Percentiles rank a stretch among this genome's conserved stretches.
Evolutionary conservation across 2,797 vertebrate genomes (phyloP).

Genomic region (Botia almorhae): DNA sequence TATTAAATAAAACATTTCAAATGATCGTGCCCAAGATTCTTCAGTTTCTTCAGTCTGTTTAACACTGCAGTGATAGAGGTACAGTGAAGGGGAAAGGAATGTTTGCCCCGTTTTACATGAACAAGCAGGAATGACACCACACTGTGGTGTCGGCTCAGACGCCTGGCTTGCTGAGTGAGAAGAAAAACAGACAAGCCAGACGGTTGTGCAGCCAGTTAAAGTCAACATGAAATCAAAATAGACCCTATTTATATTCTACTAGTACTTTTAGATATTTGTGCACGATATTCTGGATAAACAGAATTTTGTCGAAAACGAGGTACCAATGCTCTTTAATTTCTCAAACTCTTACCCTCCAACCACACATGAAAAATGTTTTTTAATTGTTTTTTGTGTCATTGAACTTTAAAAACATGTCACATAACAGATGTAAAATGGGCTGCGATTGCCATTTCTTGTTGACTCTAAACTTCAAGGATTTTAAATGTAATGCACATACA

Average conservation of each 20-base stretch:
- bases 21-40: background rate
- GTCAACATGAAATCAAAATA: background rate
- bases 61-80: conserved; percentile 11
- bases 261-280: background rate
- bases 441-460: too few relatives aligned
- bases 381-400: background rate
- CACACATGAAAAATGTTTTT: too few relatives aligned
- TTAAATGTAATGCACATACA: too few relatives aligned
- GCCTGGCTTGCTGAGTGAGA: conserved; percentile 43
- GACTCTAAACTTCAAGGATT: too few relatives aligned
- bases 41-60: background rate
- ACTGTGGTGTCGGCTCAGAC: conserved; percentile 40
- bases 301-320: background rate
- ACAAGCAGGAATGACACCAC: conserved; percentile 43
- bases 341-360: background rate
- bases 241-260: background rate
- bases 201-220: background rate
- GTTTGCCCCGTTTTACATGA: conserved; percentile 39
- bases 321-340: too few relatives aligned
- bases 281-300: background rate
- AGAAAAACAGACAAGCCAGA: conserved; percentile 43
- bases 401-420: background rate
- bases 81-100: conserved; percentile 30
- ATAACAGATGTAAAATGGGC: background rate
- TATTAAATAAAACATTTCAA: background rate